These are phyloP conservation scores for Eolophus roseicapilla DNA, from an alignment of 2,113 vertebrate species.

Conservation along the genomic window DNA sequence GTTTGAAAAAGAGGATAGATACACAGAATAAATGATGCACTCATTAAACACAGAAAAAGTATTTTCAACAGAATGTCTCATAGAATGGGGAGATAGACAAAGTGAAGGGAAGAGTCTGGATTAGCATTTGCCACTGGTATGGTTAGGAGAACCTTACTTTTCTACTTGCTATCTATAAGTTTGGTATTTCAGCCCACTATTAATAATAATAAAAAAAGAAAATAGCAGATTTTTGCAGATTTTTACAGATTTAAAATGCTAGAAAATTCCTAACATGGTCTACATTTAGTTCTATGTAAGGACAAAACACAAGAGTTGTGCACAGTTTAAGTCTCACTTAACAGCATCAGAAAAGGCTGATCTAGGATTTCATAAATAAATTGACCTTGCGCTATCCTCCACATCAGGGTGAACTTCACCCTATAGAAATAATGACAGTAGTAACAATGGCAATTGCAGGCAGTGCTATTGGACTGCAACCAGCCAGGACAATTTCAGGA, in stretches of 20 bases:
- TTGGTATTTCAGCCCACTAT: not conserved
- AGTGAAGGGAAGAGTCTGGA: not conserved
- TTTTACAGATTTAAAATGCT: not conserved
- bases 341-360: not conserved
- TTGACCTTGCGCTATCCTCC: constrained; percentile 16
- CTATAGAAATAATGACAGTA: not conserved
- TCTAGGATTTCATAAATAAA: not conserved
- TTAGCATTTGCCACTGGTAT: not conserved
- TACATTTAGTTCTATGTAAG: not conserved
- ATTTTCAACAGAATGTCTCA: not conserved
- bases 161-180: not conserved
- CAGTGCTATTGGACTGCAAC: not conserved
- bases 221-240: not conserved
- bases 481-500: constrained; percentile 28
- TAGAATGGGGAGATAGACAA: not conserved
- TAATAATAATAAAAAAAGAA: not conserved
- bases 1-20: not conserved
- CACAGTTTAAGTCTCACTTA: not conserved
- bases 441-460: constrained; percentile 19
- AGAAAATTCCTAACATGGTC: not conserved
- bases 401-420: not conserved
- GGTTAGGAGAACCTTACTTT: not conserved
- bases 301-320: not conserved
- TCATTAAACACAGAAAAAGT: not conserved
- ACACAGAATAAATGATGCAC: not conserved